Evolutionary conservation across 2,888 invertebrate species (phyloP), one percentile per base, ranked within the genome.

Genomic region (Plagodis pulveraria): DNA sequence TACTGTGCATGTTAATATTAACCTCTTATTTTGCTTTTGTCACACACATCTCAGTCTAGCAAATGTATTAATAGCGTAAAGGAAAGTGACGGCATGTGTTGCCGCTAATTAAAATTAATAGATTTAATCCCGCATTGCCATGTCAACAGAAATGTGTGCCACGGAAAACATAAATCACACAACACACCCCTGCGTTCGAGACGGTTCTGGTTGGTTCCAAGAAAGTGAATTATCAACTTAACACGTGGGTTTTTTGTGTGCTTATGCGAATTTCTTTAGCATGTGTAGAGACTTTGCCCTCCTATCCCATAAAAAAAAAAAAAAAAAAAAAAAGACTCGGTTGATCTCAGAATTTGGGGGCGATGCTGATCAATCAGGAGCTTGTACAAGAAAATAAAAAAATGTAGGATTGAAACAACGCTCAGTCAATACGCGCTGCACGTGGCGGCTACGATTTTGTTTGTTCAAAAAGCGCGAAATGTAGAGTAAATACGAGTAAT

Each of bases 211-310:
- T 12, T 65, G 5, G 40, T 88, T 89, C 90, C 74, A 66, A 85
- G 90, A 89, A 90, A 84, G 81, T 74, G 81, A 81, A 87, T 90
- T 89, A 86, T 81, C 90, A 82, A 83, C 72, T 89, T 88, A 79
- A 83, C 91, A 90, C 89, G 70, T 84, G 83, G 84, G 8, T 89
- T 59, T n/a, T 90, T 90, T 88, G 79, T 77, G 63, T 8, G 34
- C 35, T 48, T 64, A 63, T 50, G 77, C 71, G 66, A 74, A 74
- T 72, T 69, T 72, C 58, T 65, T 70, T 46, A 36, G 52, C 66
- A 64, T 67, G 67, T 40, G 40, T 40, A 65, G 58, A 48, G 57
- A 66, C 65, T 58, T 58, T n/a, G n/a, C n/a, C n/a, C n/a, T n/a
- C n/a, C n/a, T n/a, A n/a, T n/a, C n/a, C n/a, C n/a, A n/a, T n/a